Evolutionary conservation across 2,797 vertebrate species (phyloP), one percentile per base, ranked within the genome.

Genomic region (Pelobates cultripes): DNA sequence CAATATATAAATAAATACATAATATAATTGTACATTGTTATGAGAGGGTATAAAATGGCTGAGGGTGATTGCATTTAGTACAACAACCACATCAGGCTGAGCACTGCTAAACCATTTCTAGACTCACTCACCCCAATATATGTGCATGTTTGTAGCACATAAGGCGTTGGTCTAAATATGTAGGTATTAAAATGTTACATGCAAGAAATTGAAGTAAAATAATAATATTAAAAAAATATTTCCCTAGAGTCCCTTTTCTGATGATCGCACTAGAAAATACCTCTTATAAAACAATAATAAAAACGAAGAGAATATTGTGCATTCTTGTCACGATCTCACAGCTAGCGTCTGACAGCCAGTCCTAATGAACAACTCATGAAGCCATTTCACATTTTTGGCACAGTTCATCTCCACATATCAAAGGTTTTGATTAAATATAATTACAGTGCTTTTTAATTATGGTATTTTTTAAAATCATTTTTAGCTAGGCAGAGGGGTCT

Each of bases 391-490:
- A 42, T 74, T 75, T 47, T 86, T 86, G 70, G 75, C 55, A 0
- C 43, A 70, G 10, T 66, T 61, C 75, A 73, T 0, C 0, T 1
- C 75, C 0, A 70, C 57, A 42, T 43, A 87, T 73, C 85, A 87
- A 77, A 76, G 69, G 47, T 47, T 89, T 80, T 8, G 5, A 84
- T 81, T 79, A 44, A 82, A 84, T 80, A 63, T 86, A 85, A 87
- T 86, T 74, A 74, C 79, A 0, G 42, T 84, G 53, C 0, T 55
- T 86, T 86, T 83, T 87, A 89, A 89, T 87, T 78, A 78, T 84
- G 67, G 0, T 72, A 77, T 75, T 69, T 0, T 73, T 77, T 77
- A 72, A 66, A 71, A 82, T 72, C 66, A 77, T 77, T 74, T 42
- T 68, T 53, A 55, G 63, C 53, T 67, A 67, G 40, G 63, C 47